Conservation (phyloP, 2,797 vertebrate species). For the Glossophaga mutica region DNA sequence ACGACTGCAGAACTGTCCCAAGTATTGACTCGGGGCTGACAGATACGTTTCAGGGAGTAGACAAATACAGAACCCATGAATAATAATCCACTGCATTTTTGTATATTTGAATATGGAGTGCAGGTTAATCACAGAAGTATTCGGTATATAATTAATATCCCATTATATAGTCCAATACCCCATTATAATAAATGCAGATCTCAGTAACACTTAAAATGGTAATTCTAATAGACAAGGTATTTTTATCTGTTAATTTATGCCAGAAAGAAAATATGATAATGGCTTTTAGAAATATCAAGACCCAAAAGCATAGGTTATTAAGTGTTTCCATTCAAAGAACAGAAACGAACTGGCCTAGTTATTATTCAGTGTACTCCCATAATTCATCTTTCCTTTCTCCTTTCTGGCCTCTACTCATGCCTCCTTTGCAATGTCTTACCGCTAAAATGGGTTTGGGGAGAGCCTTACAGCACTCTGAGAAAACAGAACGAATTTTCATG, state of each 20-base stretch:
- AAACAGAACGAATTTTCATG: neutral
- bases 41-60: neutral
- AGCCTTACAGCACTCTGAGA: neutral
- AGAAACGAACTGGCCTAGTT: constrained; percentile 11
- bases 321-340: neutral
- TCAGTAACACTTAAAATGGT: neutral
- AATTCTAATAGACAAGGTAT: neutral
- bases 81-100: neutral
- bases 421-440: neutral
- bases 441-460: neutral
- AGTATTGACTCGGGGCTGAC: neutral
- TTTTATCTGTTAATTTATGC: constrained; percentile 13
- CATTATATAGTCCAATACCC: neutral
- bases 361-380: neutral
- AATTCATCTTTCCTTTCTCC: neutral
- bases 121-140: neutral
- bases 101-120: neutral
- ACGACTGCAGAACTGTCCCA: neutral
- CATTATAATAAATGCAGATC: neutral
- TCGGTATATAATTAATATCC: neutral
- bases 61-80: neutral
- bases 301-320: neutral
- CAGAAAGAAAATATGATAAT: neutral
- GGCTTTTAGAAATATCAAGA: constrained; percentile 50
- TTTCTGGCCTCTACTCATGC: neutral